Base-by-base conservation (phyloP, 2,797 vertebrate species). In the Urosaurus nigricauda region DNA sequence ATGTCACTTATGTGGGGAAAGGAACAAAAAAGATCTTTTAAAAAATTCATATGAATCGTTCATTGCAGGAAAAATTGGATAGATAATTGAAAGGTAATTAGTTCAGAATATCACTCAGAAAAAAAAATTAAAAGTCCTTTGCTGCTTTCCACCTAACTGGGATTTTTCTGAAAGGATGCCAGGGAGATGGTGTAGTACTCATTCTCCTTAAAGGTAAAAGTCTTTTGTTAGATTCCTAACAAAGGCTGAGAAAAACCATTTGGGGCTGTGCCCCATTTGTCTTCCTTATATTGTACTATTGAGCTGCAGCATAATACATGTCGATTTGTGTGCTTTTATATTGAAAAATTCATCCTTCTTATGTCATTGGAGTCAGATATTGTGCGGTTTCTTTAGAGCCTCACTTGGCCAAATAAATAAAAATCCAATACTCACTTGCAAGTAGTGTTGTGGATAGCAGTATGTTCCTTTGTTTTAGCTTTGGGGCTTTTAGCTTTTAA, bases 321-420 rank as follows among this genome's bases (percentile, higher is more conserved):
- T 92, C 40, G 37, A 86, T 91, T 90, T 91, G 83, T 77, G 81
- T 65, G 40, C 85, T 93, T 82, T 92, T 92, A 84, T 87, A 90
- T 47, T 84, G 84, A 91, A 93, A 91, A 89, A 95, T 68, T 91
- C 84, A 89, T 93, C 94, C 79, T 92, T 90, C 58, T 83, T 81
- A 8, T 81, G 2, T 85, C 92, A 89, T 91, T 90, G 86, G 86
- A 84, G 74, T 71, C 80, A 92, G 89, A 77, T 91, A 53, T 32
- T 37, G 16, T 85, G 82, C 77, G 87, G 19, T 92, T 84, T n/a
- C 81, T 93, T 89, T 79, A 84, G 88, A 90, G 91, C 47, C 82
- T 87, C 91, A 79, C 81, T 91, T 65, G 79, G 86, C 26, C 70
- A 92, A 86, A 88, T 93, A 92, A 96, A 93, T 94, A 92, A 94